Conservation (phyloP, 2,888 invertebrate species). For the Ochlodes sylvanus region DNA sequence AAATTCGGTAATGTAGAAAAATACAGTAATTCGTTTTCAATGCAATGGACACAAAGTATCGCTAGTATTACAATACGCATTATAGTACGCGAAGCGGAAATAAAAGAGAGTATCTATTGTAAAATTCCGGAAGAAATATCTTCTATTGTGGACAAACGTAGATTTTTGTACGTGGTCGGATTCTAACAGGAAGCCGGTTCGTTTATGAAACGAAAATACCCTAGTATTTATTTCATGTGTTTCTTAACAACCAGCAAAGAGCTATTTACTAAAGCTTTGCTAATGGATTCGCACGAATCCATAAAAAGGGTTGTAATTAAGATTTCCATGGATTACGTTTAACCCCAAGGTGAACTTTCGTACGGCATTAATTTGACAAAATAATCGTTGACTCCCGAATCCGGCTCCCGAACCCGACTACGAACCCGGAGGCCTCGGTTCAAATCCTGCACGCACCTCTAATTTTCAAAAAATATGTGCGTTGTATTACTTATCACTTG, state of each 20-base stretch:
- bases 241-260: neutral
- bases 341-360: too few relatives aligned
- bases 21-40: neutral
- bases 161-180: slow-evolving; percentile 13
- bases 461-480: too few relatives aligned
- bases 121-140: slow-evolving; percentile 6
- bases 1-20: too few relatives aligned
- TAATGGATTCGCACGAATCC: neutral
- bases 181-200: neutral
- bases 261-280: neutral
- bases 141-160: slow-evolving; percentile 7
- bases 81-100: neutral
- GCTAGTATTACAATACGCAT: neutral
- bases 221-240: neutral
- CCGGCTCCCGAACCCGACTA: too few relatives aligned
- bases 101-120: slow-evolving; percentile 14
- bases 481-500: too few relatives aligned
- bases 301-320: neutral
- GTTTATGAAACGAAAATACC: neutral
- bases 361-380: too few relatives aligned
- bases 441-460: too few relatives aligned
- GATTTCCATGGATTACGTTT: neutral
- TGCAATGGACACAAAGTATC: slow-evolving; percentile 1
- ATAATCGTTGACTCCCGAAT: too few relatives aligned
- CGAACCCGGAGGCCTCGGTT: too few relatives aligned